These are phyloP conservation scores for Myotis davidii DNA, from an alignment of 2,113 vertebrate genomes.

Conservation along the genomic window DNA sequence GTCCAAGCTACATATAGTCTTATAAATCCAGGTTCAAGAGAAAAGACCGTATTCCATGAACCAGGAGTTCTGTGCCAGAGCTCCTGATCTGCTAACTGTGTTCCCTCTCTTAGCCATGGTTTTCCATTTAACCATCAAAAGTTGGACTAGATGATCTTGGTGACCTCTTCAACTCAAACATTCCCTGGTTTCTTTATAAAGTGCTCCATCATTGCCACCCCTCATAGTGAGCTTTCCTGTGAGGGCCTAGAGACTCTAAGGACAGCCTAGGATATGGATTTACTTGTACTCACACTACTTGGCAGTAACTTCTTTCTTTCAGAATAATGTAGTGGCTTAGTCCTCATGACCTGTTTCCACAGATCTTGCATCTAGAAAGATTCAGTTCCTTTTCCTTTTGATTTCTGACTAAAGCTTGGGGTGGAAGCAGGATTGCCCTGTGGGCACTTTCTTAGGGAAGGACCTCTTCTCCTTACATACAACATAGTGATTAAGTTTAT, in stretches of 20 bases:
- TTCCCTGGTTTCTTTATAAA: not conserved
- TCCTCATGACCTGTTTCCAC: slow-evolving; percentile 7
- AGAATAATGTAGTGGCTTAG: slow-evolving; percentile 51
- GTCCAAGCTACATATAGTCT: not conserved
- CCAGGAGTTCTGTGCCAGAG: not conserved
- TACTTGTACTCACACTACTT: not conserved
- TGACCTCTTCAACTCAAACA: not conserved
- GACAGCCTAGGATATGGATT: not conserved
- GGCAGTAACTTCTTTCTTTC: slow-evolving; percentile 43
- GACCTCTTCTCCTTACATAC: not conserved
- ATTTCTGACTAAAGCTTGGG: slow-evolving; percentile 38
- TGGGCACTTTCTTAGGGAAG: not conserved
- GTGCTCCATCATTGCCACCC: not conserved
- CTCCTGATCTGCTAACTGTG: not conserved
- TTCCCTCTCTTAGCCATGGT: not conserved
- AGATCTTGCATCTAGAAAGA: slow-evolving; percentile 38
- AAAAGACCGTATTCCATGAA: not conserved
- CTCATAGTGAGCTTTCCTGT: not conserved
- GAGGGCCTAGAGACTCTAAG: not conserved
- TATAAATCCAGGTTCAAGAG: not conserved
- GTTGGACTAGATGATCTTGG: not conserved
- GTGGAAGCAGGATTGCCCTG: not conserved
- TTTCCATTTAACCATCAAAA: not conserved
- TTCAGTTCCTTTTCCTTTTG: slow-evolving; percentile 21
- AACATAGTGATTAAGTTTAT: not conserved